Percentiles rank a stretch among this genome's conserved stretches.
These are phyloP conservation scores for Rhea pennata DNA, from an alignment of 2,113 vertebrate genomes.

Conservation along the genomic window DNA sequence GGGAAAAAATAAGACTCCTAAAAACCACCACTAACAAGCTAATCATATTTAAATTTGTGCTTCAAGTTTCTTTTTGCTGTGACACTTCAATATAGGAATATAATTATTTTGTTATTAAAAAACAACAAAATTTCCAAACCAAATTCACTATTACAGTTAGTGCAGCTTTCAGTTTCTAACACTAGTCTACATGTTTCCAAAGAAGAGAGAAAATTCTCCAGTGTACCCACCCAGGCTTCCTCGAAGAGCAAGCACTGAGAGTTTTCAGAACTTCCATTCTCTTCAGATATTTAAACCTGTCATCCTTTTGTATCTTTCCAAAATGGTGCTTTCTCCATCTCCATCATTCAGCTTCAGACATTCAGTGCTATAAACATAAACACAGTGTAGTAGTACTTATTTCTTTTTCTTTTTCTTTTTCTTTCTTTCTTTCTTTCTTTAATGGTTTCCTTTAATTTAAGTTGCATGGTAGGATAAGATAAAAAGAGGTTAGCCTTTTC, in stretches of 20 bases:
- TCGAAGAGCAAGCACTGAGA: not conserved
- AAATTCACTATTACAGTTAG: not conserved
- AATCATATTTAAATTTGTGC: slow-evolving; percentile 49
- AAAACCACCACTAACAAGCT: slow-evolving; percentile 46
- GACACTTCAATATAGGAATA: slow-evolving; percentile 20
- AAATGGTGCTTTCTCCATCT: not conserved
- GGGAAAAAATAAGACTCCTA: slow-evolving; percentile 16
- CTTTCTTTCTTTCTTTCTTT: not conserved
- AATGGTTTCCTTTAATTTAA: not conserved
- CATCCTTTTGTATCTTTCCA: not conserved
- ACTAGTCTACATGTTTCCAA: not conserved
- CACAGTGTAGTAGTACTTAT: not conserved
- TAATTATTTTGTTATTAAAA: slow-evolving; percentile 50
- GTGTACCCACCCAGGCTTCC: not conserved
- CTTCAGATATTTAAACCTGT: not conserved
- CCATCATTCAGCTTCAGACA: not conserved
- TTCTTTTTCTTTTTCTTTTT: not conserved
- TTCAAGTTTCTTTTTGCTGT: slow-evolving; percentile 48
- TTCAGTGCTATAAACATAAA: not conserved
- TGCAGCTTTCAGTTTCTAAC: not conserved
- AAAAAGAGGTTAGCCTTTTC: not conserved
- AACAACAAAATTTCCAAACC: slow-evolving; percentile 11
- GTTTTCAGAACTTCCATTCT: not conserved
- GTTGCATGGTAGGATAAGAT: not conserved
- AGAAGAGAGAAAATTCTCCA: not conserved